phyloP scores from a whole-genome alignment of 2,797 vertebrate genomes.

The Ptychadena robeensis region DNA sequence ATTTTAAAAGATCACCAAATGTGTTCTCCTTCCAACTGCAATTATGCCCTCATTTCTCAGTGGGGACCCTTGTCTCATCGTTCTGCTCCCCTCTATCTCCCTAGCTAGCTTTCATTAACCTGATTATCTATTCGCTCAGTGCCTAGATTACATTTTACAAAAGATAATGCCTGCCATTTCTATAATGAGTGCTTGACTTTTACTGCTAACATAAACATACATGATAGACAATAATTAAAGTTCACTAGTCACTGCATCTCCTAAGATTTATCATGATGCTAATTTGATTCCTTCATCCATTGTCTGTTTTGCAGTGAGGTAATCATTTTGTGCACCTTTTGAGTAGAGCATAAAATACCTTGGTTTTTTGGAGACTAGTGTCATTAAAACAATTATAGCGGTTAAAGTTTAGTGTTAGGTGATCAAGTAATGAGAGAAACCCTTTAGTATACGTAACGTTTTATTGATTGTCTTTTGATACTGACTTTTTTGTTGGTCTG shows the following conservation, averaged over 20 bases:
- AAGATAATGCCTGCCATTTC: conserved; percentile 70
- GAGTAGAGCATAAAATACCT: conserved; percentile 34
- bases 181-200: conserved; percentile 74
- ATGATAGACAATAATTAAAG: conserved; percentile 70
- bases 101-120: conserved; percentile 67
- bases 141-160: conserved; percentile 68
- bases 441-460: neutral
- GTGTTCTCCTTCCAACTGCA: conserved; percentile 69
- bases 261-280: conserved; percentile 65
- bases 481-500: too few relatives aligned
- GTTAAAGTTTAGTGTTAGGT: neutral
- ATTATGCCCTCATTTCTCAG: conserved; percentile 67
- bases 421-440: neutral
- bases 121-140: conserved; percentile 67
- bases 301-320: conserved; percentile 59
- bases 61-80: conserved; percentile 63
- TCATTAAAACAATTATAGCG: neutral
- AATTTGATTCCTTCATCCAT: conserved; percentile 69
- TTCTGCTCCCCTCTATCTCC: conserved; percentile 60
- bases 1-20: conserved; percentile 74
- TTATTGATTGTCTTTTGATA: too few relatives aligned
- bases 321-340: conserved; percentile 59
- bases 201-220: conserved; percentile 70
- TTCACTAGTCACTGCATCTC: conserved; percentile 67
- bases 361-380: conserved; percentile 4